Evolutionary conservation across 2,113 vertebrate species (phyloP).

Genomic region (Pristiophorus japonicus): DNA sequence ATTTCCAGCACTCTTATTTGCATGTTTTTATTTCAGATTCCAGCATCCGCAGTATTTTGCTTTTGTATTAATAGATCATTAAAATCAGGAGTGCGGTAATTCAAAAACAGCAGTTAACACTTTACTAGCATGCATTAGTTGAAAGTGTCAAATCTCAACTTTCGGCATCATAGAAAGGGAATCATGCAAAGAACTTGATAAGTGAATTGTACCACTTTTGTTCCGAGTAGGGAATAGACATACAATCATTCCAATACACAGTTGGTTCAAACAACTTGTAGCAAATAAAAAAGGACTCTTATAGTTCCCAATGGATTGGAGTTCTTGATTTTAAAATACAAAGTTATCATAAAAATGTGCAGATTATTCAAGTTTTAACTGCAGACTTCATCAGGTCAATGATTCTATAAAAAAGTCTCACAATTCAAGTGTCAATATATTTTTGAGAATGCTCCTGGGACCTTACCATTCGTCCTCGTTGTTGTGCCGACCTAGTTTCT

Average conservation of each 20-base stretch:
- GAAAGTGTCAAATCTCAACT: neutral
- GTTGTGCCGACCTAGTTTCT: slow-evolving; percentile 92
- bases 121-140: neutral
- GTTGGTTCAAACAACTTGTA: neutral
- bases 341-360: neutral
- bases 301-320: neutral
- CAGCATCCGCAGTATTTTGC: too few relatives aligned
- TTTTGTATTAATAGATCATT: neutral
- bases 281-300: neutral
- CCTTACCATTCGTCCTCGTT: slow-evolving; percentile 92
- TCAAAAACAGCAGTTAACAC: neutral
- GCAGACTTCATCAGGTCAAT: neutral
- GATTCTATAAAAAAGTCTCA: neutral
- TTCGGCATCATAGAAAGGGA: neutral
- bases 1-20: too few relatives aligned
- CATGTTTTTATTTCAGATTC: too few relatives aligned
- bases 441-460: neutral
- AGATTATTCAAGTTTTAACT: neutral
- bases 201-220: neutral
- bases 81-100: neutral
- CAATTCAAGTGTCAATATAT: neutral
- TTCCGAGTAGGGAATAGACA: neutral
- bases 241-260: neutral
- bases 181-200: neutral
- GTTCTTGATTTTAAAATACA: neutral